These are phyloP conservation scores for Melinaea marsaeus DNA, from an alignment of 2,888 invertebrate genomes.

Conservation along the genomic window DNA sequence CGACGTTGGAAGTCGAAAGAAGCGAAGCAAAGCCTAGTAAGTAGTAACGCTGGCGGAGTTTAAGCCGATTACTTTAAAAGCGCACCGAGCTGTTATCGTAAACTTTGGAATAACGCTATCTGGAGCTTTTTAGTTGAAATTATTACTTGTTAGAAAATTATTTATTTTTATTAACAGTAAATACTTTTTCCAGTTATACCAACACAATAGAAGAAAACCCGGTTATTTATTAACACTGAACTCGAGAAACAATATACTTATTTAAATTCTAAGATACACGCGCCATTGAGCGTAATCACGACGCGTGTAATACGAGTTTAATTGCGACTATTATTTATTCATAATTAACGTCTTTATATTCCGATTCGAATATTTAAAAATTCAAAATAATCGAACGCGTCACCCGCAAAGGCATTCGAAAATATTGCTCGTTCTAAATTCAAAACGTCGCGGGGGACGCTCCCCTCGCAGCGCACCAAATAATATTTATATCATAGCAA, in stretches of 20 bases:
- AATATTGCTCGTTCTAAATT: conserved; percentile 70
- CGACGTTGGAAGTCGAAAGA: conserved; percentile 34
- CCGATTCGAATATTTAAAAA: conserved; percentile 44
- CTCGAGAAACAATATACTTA: conserved; percentile 33
- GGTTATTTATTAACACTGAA: not conserved
- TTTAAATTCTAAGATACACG: conserved; percentile 15
- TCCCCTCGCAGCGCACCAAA: conserved; percentile 50
- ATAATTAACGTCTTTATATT: not conserved
- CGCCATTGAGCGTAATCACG: not conserved
- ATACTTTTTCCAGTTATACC: not conserved
- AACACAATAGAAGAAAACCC: not conserved
- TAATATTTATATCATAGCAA: conserved; percentile 55
- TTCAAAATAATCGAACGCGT: conserved; percentile 43
- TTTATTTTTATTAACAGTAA: not conserved
- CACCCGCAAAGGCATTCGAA: conserved; percentile 71
- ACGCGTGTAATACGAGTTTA: conserved; percentile 1
- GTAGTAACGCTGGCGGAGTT: conserved; percentile 31
- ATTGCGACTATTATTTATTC: conserved; percentile 6
- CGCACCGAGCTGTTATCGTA: conserved; percentile 43
- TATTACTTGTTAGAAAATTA: conserved; percentile 19
- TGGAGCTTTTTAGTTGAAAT: conserved; percentile 31
- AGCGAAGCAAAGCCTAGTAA: conserved; percentile 30
- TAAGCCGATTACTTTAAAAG: conserved; percentile 70
- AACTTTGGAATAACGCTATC: conserved; percentile 39
- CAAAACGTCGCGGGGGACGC: conserved; percentile 68